Conservation (phyloP, 2,113 vertebrate genomes). For the Sminthopsis crassicaudata region DNA sequence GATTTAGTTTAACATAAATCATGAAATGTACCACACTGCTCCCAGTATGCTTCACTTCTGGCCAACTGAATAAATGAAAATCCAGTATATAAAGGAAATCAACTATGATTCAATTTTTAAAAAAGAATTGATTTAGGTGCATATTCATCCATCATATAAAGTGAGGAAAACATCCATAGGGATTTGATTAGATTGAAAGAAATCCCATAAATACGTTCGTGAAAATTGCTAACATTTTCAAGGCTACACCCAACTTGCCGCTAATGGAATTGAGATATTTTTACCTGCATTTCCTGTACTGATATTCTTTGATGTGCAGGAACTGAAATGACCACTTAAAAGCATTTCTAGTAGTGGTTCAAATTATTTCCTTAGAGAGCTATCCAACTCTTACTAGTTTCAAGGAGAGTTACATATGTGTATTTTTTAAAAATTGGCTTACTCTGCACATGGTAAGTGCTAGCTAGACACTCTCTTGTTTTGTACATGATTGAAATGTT, state of each 20-base stretch:
- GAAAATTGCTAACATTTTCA: background rate
- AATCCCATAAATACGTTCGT: background rate
- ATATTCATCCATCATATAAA: background rate
- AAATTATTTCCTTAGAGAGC: background rate
- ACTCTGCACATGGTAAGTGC: background rate
- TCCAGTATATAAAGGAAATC: background rate
- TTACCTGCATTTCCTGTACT: background rate
- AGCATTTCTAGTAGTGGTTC: background rate
- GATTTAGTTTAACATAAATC: background rate
- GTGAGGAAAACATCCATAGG: background rate
- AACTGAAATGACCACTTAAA: background rate
- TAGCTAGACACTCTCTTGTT: background rate
- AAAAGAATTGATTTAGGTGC: background rate
- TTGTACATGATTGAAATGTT: background rate
- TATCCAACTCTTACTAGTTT: background rate
- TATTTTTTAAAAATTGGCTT: background rate
- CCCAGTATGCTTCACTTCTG: background rate
- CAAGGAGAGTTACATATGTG: background rate
- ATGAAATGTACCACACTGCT: background rate
- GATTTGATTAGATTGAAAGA: background rate
- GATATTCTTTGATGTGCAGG: background rate
- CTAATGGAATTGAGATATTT: background rate
- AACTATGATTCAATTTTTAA: background rate
- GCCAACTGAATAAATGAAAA: background rate
- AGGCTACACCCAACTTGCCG: background rate